Evolutionary conservation across 2,797 vertebrate genomes (phyloP).

Genomic region (Heliangelus exortis): DNA sequence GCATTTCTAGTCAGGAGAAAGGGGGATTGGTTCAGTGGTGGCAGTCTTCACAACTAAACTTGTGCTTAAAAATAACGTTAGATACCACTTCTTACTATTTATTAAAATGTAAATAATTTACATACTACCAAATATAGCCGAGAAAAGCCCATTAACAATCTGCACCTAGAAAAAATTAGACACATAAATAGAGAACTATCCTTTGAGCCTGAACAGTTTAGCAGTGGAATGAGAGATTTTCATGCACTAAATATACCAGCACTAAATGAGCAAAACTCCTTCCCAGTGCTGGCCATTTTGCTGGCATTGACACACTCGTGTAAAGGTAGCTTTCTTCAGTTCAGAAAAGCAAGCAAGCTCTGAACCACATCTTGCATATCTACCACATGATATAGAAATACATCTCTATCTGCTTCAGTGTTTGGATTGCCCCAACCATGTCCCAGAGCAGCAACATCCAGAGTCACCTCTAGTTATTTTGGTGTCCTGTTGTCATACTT

Average conservation of each 20-base stretch:
- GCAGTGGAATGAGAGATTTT: background rate
- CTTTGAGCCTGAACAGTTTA: background rate
- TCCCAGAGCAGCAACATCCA: background rate
- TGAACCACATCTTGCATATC: accelerated
- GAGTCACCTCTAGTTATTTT: background rate
- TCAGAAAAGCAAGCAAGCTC: background rate
- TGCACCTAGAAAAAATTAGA: background rate
- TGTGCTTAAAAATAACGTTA: background rate
- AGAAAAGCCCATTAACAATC: background rate
- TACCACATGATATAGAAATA: too few species aligned
- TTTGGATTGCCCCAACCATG: accelerated
- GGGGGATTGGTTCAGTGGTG: background rate
- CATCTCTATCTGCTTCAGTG: background rate
- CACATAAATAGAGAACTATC: background rate
- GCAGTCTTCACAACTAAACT: background rate
- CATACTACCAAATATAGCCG: background rate
- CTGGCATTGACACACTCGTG: background rate
- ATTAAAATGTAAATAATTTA: background rate
- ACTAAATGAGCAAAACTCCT: background rate
- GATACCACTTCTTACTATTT: background rate
- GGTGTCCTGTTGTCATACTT: accelerated
- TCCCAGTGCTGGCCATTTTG: background rate
- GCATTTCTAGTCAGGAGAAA: background rate
- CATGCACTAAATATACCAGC: background rate
- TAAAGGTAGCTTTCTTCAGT: background rate